A percentile compares a stretch with the other conserved stretches of the same genome.
These are phyloP conservation scores for Cremastobaeus sp. DNA, from an alignment of 2,888 invertebrate species.

Conservation along the genomic window DNA sequence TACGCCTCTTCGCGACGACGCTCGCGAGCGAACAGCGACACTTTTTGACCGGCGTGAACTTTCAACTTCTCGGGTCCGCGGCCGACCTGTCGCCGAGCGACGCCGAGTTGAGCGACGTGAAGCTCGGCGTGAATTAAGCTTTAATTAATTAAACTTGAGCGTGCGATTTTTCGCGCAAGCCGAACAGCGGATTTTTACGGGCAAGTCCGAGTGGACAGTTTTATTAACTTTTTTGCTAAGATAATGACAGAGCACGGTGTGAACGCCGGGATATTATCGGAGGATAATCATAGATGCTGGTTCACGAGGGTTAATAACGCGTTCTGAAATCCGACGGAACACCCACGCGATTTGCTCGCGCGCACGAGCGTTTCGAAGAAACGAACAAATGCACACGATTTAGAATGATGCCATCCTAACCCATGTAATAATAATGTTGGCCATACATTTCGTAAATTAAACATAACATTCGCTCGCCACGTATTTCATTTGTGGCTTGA, in stretches of 20 bases:
- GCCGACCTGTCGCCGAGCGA: no score
- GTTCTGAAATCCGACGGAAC: slow-evolving; percentile 74
- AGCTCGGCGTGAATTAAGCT: no score
- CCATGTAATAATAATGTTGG: slow-evolving; percentile 46
- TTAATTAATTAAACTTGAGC: no score
- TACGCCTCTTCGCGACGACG: slow-evolving; percentile 54
- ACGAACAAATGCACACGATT: slow-evolving; percentile 54
- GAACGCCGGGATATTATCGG: slow-evolving; percentile 76
- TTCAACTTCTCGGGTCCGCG: no score
- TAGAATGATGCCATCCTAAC: slow-evolving; percentile 50
- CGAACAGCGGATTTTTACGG: slow-evolving; percentile 20
- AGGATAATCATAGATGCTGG: slow-evolving; percentile 77
- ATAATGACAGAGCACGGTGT: slow-evolving; percentile 73
- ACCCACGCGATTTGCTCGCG: slow-evolving; percentile 68
- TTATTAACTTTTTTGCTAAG: slow-evolving; percentile 61
- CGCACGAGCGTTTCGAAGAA: slow-evolving; percentile 55
- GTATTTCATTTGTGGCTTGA: slow-evolving; percentile 13
- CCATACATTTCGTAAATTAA: slow-evolving; percentile 45
- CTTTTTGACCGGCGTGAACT: no score
- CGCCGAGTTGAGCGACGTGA: no score
- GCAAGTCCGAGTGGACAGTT: slow-evolving; percentile 57
- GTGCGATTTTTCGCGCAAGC: no score
- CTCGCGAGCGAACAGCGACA: slow-evolving; percentile 39
- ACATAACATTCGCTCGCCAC: slow-evolving; percentile 35
- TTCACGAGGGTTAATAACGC: slow-evolving; percentile 77